Percentiles rank a stretch among this genome's conserved stretches.
Evolutionary conservation across 2,797 vertebrate species (phyloP).

Genomic region (Scarus forsteni): DNA sequence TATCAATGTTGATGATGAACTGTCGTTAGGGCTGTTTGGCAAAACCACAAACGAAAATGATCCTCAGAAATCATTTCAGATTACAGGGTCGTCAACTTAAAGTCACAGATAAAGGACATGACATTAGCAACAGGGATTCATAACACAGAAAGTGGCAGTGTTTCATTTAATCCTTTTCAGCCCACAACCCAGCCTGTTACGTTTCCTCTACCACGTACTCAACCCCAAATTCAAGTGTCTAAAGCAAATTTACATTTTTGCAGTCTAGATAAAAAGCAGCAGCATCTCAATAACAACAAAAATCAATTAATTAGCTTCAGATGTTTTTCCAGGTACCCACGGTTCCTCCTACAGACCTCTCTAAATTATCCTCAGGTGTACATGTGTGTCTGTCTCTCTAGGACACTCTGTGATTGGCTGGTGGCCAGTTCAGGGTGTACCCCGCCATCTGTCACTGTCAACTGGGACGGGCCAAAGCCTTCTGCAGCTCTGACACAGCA

Average conservation of each 20-base stretch:
- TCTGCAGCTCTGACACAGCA: no score
- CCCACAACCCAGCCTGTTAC: slow-evolving; percentile 18
- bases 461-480: no score
- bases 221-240: slow-evolving; percentile 16
- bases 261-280: slow-evolving; percentile 20
- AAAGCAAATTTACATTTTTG: slow-evolving; percentile 13
- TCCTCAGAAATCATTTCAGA: neutral
- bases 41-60: neutral
- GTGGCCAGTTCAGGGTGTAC: no score
- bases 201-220: slow-evolving; percentile 16
- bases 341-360: no score
- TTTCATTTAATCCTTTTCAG: slow-evolving; percentile 26
- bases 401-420: no score
- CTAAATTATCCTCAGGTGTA: no score
- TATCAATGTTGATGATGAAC: slow-evolving; percentile 5
- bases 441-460: no score
- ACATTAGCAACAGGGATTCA: slow-evolving; percentile 28
- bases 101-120: neutral
- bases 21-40: neutral
- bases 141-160: slow-evolving; percentile 34
- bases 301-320: slow-evolving; percentile 12
- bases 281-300: slow-evolving; percentile 33
- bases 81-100: neutral
- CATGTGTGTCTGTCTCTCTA: no score
- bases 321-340: neutral